A percentile compares a stretch with the other conserved stretches of the same genome.
phyloP scores from a whole-genome alignment of 2,888 invertebrate genomes.

The Eudasyphora cyanicolor region DNA sequence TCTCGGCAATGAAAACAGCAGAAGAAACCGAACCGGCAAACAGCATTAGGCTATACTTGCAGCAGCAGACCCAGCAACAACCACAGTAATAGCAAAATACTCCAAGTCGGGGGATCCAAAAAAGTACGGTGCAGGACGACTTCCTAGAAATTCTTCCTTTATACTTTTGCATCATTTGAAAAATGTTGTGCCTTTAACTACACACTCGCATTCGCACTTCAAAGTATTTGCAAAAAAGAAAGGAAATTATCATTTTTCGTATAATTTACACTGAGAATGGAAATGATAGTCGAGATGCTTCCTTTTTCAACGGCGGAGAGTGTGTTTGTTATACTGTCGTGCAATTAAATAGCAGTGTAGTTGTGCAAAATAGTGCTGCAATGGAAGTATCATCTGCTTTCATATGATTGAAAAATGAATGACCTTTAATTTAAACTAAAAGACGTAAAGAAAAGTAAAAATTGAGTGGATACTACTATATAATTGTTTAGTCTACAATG shows the following conservation, averaged over 20 bases:
- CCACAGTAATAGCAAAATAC: not conserved
- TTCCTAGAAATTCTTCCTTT: not conserved
- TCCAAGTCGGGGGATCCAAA: not conserved
- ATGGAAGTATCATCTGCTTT: too few species aligned
- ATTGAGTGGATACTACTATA: too few species aligned
- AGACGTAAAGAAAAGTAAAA: too few species aligned
- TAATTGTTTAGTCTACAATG: too few species aligned
- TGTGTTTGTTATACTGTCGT: not conserved
- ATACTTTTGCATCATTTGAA: constrained; percentile 13
- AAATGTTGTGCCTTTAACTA: constrained; percentile 7
- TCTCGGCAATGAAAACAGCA: not conserved
- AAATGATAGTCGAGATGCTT: constrained; percentile 31
- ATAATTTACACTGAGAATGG: constrained; percentile 46
- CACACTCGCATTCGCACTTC: not conserved
- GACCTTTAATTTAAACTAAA: too few species aligned
- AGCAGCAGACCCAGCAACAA: not conserved
- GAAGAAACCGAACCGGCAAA: constrained; percentile 1
- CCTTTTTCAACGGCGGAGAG: not conserved
- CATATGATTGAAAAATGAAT: too few species aligned
- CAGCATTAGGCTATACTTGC: too few species aligned
- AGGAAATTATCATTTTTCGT: constrained; percentile 50
- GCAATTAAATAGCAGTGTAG: not conserved
- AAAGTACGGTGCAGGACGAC: not conserved
- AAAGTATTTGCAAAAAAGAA: not conserved
- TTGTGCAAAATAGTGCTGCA: too few species aligned